A percentile compares a stretch with the other conserved stretches of the same genome.
Conservation (phyloP, 2,797 vertebrate genomes). For the Margarornis squamiger region DNA sequence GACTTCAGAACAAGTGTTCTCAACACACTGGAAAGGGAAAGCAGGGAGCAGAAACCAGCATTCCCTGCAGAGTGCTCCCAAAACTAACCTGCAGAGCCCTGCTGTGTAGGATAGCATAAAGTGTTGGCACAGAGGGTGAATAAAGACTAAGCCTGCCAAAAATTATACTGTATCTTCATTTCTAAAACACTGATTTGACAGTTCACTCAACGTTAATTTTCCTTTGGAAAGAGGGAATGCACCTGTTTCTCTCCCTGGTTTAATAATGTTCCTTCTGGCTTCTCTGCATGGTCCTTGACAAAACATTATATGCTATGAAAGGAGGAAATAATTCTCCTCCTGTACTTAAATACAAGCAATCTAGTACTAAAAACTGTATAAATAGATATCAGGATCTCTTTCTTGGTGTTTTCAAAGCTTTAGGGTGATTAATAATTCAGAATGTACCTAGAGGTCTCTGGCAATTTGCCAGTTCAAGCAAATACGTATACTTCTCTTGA, state of each 20-base stretch:
- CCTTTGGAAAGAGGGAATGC: not conserved
- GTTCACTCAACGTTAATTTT: not conserved
- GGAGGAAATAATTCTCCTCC: not conserved
- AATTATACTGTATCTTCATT: not conserved
- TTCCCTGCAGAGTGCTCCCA: not conserved
- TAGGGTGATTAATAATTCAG: slow-evolving; percentile 1
- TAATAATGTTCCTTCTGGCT: slow-evolving; percentile 25
- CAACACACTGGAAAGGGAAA: not conserved
- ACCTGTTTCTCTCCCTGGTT: not conserved
- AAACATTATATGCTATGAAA: not conserved
- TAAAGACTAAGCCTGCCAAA: not conserved
- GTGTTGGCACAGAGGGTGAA: not conserved
- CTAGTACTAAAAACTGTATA: not conserved
- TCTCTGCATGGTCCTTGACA: not conserved
- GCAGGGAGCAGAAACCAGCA: not conserved
- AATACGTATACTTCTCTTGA: not conserved
- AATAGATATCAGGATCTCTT: not conserved
- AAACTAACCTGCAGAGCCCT: not conserved
- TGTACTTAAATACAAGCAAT: not conserved
- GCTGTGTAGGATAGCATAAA: not conserved
- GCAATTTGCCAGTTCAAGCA: not conserved
- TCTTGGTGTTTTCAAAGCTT: not conserved
- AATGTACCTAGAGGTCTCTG: not conserved
- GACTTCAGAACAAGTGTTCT: not conserved
- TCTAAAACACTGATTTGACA: not conserved